A percentile compares a stretch with the other conserved stretches of the same genome.
phyloP scores from a whole-genome alignment of 2,113 vertebrate genomes.

The Cynopterus brachyotis region DNA sequence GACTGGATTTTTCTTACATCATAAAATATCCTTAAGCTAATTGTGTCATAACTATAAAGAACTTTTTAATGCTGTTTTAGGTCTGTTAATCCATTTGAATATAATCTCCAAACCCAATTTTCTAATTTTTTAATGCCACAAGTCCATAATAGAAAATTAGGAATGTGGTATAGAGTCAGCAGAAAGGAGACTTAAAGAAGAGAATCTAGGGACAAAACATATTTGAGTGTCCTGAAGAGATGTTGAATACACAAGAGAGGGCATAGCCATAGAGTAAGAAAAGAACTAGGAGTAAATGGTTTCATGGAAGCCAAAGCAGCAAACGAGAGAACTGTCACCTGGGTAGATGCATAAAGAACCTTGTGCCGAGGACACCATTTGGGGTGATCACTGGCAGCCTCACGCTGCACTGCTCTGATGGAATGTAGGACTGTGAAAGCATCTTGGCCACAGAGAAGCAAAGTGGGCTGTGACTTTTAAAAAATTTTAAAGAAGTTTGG shows the following conservation, averaged over 20 bases:
- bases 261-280: not conserved
- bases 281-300: not conserved
- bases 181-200: not conserved
- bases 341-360: not conserved
- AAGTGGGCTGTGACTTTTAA: not conserved
- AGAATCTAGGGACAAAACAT: not conserved
- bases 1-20: not conserved
- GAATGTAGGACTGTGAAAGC: not conserved
- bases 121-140: not conserved
- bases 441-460: not conserved
- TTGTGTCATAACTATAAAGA: not conserved
- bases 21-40: not conserved
- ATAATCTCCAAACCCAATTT: not conserved
- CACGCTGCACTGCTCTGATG: not conserved
- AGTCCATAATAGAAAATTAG: not conserved
- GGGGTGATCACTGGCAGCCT: not conserved
- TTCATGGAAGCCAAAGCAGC: not conserved
- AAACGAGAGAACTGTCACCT: not conserved
- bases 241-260: not conserved
- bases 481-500: not conserved
- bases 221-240: not conserved
- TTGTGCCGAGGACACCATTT: not conserved
- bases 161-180: not conserved
- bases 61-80: not conserved
- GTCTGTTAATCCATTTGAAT: not conserved